These are phyloP conservation scores for Ormyrus thymus DNA, from an alignment of 2,888 invertebrate species.

Conservation along the genomic window DNA sequence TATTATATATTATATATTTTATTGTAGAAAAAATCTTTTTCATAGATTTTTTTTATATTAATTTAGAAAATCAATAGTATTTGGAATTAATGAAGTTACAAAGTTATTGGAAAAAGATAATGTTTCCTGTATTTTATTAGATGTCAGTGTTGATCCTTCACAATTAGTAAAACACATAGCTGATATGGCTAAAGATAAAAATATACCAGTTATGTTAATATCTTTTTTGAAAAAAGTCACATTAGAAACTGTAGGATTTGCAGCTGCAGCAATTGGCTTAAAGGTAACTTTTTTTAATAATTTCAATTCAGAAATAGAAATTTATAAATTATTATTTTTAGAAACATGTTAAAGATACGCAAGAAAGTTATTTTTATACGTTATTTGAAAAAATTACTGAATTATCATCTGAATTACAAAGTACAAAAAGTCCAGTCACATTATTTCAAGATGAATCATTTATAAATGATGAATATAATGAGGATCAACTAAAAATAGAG, in stretches of 20 bases:
- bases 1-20: slow-evolving; percentile 1
- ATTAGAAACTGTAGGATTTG: slow-evolving; percentile 64
- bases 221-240: slow-evolving; percentile 66
- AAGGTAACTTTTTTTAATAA: slow-evolving; percentile 62
- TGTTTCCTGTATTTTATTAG: slow-evolving; percentile 66
- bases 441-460: slow-evolving; percentile 42
- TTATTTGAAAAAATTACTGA: slow-evolving; percentile 61
- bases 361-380: slow-evolving; percentile 60
- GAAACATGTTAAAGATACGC: slow-evolving; percentile 57
- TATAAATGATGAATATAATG: slow-evolving; percentile 21
- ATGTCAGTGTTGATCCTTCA: slow-evolving; percentile 65
- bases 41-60: background rate
- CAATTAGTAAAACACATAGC: slow-evolving; percentile 69
- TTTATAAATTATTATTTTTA: slow-evolving; percentile 51
- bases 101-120: slow-evolving; percentile 67
- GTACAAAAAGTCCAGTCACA: slow-evolving; percentile 29
- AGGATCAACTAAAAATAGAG: slow-evolving; percentile 9
- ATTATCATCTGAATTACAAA: slow-evolving; percentile 51
- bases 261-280: slow-evolving; percentile 65
- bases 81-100: slow-evolving; percentile 70
- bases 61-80: slow-evolving; percentile 57
- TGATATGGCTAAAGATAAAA: slow-evolving; percentile 66
- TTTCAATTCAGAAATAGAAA: background rate
- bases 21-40: background rate
- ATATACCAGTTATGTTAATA: slow-evolving; percentile 66